phyloP scores from a whole-genome alignment of 2,113 vertebrate genomes.

The Struthio camelus region DNA sequence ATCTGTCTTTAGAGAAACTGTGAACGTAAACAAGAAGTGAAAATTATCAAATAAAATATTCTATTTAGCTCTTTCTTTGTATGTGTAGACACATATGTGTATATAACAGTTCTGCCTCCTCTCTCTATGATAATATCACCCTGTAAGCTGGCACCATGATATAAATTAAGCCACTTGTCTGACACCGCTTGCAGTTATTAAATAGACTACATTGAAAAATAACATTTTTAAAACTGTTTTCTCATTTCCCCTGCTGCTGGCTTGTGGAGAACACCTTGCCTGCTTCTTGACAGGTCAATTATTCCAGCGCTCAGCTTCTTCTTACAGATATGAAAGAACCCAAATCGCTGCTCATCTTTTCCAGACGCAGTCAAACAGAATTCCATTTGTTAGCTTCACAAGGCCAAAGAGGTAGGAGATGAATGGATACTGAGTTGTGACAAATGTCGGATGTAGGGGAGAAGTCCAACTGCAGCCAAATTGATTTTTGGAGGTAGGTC shows the following conservation, averaged over 20 bases:
- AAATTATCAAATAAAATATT: background rate
- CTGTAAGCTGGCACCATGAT: constrained; percentile 10
- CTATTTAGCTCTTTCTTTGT: background rate
- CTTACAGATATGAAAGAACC: constrained; percentile 73
- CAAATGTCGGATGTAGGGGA: constrained; percentile 78
- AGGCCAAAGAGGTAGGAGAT: constrained; percentile 80
- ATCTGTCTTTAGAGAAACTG: background rate
- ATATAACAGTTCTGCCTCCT: background rate
- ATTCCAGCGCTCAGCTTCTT: constrained; percentile 80
- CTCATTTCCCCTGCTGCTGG: constrained; percentile 82
- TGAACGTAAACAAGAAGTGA: background rate
- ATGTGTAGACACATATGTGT: background rate
- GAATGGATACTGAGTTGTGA: constrained; percentile 77
- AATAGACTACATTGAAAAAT: constrained; percentile 76
- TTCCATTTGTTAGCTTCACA: constrained; percentile 76
- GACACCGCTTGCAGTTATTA: constrained; percentile 70
- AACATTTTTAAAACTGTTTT: constrained; percentile 78
- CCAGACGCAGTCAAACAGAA: constrained; percentile 70
- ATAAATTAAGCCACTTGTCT: constrained; percentile 67
- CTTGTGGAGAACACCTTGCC: constrained; percentile 73
- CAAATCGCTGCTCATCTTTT: constrained; percentile 84
- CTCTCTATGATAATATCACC: constrained; percentile 3
- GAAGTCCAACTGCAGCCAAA: constrained; percentile 70
- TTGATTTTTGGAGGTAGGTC: constrained; percentile 55
- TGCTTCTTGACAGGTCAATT: constrained; percentile 92